Evolutionary conservation across 2,888 invertebrate species (phyloP), one percentile per base, ranked within the genome.

Genomic region (Acanthococcus lagerstroemiae): DNA sequence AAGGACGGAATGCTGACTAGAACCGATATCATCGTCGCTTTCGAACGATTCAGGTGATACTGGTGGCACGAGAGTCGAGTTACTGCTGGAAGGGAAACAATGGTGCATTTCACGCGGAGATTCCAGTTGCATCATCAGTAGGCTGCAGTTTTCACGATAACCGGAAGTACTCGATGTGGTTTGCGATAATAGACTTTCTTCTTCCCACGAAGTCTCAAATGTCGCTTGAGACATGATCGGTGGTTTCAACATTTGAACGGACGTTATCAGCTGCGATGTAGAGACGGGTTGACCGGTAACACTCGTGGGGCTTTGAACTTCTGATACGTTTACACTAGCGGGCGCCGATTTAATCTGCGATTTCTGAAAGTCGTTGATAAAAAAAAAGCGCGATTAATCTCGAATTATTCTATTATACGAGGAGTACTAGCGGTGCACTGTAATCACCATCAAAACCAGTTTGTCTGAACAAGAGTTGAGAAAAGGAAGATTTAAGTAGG

Each of bases 1-100:
- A 50, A 89, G 73, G 2, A 90, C 77, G 0, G 89, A 88, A 70
- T 88, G 85, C 71, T 88, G 88, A 52, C 55, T 65, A 7, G 65
- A 55, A 1, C 55, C 24, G n/a, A 65, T 22, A 48, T 65, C 54
- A 26, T 55, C 55, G 19, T 56, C 46, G 24, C 65, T 65, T 21
- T 55, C 55, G 17, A 65, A 65, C 9, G 65, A 65, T 30, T 56
- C 65, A 0, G 65, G 65, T 22, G 65, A 65, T 46, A 55, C 55
- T 17, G 65, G 55, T 25, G 65, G 65, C 22, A 65, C 65, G 12
- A 65, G 44, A 5, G 65, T 65, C 17, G 65, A 65, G 48, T 55
- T 65, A 22, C 65, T 65, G 25, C 46, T 48, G 1, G 65, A 65
- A 19, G 65, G 55, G 27, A 46, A 55, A 56, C 30, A 55, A 27